Conservation (phyloP, 2,797 vertebrate species). For the Distichodus sexfasciatus region DNA sequence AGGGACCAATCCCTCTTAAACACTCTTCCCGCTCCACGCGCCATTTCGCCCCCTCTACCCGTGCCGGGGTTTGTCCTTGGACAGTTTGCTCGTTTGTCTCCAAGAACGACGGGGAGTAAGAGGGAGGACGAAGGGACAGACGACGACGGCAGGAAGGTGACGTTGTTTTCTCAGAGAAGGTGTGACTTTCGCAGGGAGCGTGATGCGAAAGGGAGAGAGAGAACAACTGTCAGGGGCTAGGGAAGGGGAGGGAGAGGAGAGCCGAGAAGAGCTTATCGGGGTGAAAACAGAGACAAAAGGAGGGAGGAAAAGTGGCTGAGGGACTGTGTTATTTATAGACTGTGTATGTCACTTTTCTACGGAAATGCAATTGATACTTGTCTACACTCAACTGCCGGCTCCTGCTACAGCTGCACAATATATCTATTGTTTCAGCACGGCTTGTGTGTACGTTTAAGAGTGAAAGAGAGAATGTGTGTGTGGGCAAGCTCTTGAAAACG, state of each 20-base stretch:
- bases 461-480: no score
- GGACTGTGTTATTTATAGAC: neutral
- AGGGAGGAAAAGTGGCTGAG: conserved; percentile 8
- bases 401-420: conserved; percentile 1
- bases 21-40: neutral
- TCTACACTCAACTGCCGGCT: neutral
- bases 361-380: conserved; percentile 12
- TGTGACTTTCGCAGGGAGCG: neutral
- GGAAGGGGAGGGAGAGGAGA: neutral
- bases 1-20: neutral
- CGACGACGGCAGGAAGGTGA: neutral
- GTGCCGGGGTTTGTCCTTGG: conserved; percentile 2
- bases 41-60: no score
- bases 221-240: neutral
- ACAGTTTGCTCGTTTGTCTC: neutral
- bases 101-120: neutral
- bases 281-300: neutral
- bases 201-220: neutral
- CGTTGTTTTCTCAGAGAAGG: neutral
- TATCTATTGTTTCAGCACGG: neutral
- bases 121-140: neutral
- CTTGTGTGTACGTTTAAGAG: no score
- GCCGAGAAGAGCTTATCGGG: neutral
- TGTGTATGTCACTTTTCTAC: conserved; percentile 2
- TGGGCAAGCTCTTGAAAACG: no score